phyloP scores from a whole-genome alignment of 1,140 invertebrate genomes.

The Eriosoma lanigerum region DNA sequence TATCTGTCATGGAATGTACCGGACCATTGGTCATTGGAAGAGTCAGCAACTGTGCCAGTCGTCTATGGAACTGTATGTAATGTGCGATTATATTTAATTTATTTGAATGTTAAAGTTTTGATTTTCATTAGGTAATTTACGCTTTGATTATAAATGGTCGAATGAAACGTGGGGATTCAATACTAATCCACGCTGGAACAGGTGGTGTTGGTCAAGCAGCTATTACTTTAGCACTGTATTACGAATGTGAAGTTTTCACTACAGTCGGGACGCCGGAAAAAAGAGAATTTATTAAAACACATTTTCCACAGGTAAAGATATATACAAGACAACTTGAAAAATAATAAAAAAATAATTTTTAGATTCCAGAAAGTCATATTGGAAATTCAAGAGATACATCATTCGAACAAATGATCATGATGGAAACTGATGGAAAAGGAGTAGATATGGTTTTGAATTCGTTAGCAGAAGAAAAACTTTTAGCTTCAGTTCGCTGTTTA shows the following conservation, averaged over 20 bases:
- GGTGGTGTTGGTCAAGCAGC: conserved; percentile 81
- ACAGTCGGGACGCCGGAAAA: conserved; percentile 74
- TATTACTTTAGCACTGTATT: conserved; percentile 68
- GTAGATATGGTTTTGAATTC: conserved; percentile 81
- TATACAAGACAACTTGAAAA: background rate
- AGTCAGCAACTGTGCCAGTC: conserved; percentile 85
- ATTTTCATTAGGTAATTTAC: conserved; percentile 65
- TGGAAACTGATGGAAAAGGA: conserved; percentile 65
- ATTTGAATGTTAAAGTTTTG: background rate
- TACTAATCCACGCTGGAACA: conserved; percentile 75
- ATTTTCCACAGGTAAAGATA: conserved; percentile 63
- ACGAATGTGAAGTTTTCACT: conserved; percentile 70
- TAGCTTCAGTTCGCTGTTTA: conserved; percentile 64
- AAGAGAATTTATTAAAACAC: conserved; percentile 66
- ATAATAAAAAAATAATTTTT: background rate
- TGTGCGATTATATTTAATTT: background rate
- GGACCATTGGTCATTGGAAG: conserved; percentile 77
- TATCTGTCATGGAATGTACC: conserved; percentile 77
- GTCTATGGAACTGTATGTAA: conserved; percentile 75
- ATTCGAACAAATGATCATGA: conserved; percentile 72
- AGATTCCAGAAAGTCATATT: conserved; percentile 68
- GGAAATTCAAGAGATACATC: conserved; percentile 71
- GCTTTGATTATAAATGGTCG: conserved; percentile 66
- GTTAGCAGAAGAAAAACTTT: conserved; percentile 74
- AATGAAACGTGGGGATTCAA: conserved; percentile 65